These are phyloP conservation scores for Poeciliopsis gracilis DNA, from an alignment of 2,797 vertebrate species.

Conservation along the genomic window DNA sequence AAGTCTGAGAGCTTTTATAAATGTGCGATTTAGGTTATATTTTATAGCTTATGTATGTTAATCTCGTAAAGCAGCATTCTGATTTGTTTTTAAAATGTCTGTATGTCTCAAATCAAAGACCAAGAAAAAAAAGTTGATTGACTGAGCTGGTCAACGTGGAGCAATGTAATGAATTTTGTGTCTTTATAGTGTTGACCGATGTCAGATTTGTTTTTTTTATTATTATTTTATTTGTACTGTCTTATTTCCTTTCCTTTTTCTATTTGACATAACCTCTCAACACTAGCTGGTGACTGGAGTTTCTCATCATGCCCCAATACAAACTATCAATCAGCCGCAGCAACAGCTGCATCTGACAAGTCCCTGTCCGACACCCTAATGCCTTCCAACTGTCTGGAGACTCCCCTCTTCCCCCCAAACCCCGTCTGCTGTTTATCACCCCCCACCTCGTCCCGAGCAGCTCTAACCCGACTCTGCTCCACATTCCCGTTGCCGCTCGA, in stretches of 20 bases:
- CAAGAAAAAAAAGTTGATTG: conserved; percentile 21
- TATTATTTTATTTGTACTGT: conserved; percentile 25
- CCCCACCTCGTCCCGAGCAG: conserved; percentile 55
- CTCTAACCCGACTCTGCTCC: conserved; percentile 39
- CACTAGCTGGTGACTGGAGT: conserved; percentile 44
- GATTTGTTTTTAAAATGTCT: conserved; percentile 59
- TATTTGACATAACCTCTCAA: conserved; percentile 46
- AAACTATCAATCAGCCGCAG: conserved; percentile 95
- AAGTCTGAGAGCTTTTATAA: conserved; percentile 65
- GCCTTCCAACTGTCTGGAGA: conserved; percentile 92
- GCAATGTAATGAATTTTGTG: conserved; percentile 41
- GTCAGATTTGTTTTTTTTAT: conserved; percentile 20
- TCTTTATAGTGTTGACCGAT: conserved; percentile 38
- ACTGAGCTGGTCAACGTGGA: conserved; percentile 21
- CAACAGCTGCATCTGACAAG: conserved; percentile 97
- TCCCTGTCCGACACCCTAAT: conserved; percentile 92
- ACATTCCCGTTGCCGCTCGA: conserved; percentile 24
- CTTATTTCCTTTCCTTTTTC: conserved; percentile 17
- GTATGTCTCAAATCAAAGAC: conserved; percentile 47
- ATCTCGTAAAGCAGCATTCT: conserved; percentile 49
- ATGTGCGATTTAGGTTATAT: conserved; percentile 64
- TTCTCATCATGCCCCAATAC: conserved; percentile 84
- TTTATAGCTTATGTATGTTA: conserved; percentile 67
- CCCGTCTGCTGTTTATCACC: conserved; percentile 81
- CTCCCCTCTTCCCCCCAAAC: conserved; percentile 85